Evolutionary conservation across 2,113 vertebrate species (phyloP), one percentile per base, ranked within the genome.

Genomic region (Orientallactaga bullata): DNA sequence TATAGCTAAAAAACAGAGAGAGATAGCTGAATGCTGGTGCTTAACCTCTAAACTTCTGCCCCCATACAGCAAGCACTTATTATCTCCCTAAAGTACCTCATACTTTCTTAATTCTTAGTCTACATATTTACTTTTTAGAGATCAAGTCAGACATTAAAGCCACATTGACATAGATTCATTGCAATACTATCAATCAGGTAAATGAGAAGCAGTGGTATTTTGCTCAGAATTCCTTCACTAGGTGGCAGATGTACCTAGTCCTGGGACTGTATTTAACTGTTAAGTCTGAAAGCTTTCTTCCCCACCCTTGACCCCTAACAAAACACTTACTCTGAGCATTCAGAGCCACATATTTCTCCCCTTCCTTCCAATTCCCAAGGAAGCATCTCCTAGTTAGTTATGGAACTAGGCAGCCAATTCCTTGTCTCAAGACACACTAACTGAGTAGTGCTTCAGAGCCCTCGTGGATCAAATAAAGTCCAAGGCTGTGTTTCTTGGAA

Each of bases 401-500:
- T 0, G 2, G 35, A 28, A 1, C 1, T 26, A 69, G 37, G 30
- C 30, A 66, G 13, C 0, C 23, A 76, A 1, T 51, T 18, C 11
- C 3, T 28, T 55, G 6, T 30, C 47, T 93, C 21, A 58, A 73
- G 78, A 28, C 6, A 9, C 8, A 18, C 55, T 1, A 61, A 39
- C 21, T 88, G 60, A 84, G 3, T 5, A 39, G 37, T 79, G 37
- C n/a, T 35, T 63, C 72, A 80, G 66, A 86, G 20, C 7, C 42
- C 60, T 65, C 5, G 20, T 39, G 13, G 35, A 60, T 76, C n/a
- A 71, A 51, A 51, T 12, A 51, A 55, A 55, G 55, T 16, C 55
- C 55, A 55, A 55, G 15, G 55, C 15, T 13, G 2, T 7, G 55
- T 55, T 7, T 55, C 55, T 55, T 15, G 55, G 55, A 55, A 55